Evolutionary conservation across 2,888 invertebrate species (phyloP).

Genomic region (Linyphia triangularis): DNA sequence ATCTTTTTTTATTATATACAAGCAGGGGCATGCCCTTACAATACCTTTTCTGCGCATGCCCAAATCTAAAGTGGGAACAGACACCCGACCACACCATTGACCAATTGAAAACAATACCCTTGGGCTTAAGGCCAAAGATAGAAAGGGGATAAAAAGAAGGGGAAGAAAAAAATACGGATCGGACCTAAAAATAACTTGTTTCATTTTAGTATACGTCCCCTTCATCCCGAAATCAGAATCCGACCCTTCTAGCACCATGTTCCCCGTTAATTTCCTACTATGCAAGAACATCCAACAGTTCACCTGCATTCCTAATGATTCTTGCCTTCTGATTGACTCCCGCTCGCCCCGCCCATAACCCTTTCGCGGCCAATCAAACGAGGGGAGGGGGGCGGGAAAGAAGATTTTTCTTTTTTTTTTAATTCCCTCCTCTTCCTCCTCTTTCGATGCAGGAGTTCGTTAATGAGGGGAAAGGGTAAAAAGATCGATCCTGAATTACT

Average conservation of each 20-base stretch:
- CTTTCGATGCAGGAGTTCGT: slow-evolving; percentile 37
- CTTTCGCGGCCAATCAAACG: slow-evolving; percentile 73
- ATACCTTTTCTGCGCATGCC: too few relatives aligned
- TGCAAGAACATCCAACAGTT: slow-evolving; percentile 69
- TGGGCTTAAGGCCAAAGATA: too few relatives aligned
- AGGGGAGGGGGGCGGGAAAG: slow-evolving; percentile 60
- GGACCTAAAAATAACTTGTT: background rate
- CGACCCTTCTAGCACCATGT: slow-evolving; percentile 70
- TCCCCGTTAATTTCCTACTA: slow-evolving; percentile 69
- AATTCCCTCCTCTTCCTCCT: slow-evolving; percentile 46
- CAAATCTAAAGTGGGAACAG: too few relatives aligned
- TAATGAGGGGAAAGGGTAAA: slow-evolving; percentile 57
- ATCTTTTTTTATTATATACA: too few relatives aligned
- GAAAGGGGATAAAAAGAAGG: too few relatives aligned
- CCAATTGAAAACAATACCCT: too few relatives aligned
- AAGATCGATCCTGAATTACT: slow-evolving; percentile 72
- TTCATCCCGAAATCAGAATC: slow-evolving; percentile 65
- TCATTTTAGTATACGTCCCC: slow-evolving; percentile 38
- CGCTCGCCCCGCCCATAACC: slow-evolving; percentile 71
- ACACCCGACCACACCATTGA: too few relatives aligned
- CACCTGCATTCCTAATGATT: slow-evolving; percentile 75
- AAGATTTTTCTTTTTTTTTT: slow-evolving; percentile 62
- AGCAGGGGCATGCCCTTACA: too few relatives aligned
- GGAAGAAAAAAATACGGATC: background rate
- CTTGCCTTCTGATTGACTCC: slow-evolving; percentile 74